Evolutionary conservation across 2,797 vertebrate species (phyloP), one percentile per base, ranked within the genome.

Genomic region (Notolabrus celidotus): DNA sequence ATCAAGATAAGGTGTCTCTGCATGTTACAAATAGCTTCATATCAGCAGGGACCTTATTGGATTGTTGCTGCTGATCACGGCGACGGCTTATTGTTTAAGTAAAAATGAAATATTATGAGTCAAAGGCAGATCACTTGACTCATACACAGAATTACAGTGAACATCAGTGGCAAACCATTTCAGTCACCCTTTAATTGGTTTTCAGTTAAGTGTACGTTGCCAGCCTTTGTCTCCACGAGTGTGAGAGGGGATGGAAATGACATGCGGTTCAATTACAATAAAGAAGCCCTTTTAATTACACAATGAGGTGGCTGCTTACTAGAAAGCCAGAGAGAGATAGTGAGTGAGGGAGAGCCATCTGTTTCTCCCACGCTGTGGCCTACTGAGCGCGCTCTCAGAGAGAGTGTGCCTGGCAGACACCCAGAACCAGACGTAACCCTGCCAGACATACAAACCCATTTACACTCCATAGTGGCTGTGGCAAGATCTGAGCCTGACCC

Each of bases 371-470:
- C 70, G 50, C 83, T 76, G 83, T 85, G 84, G 83, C 88, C 88
- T 79, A 84, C 73, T 84, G 89, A 86, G 85, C 80, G 39, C 12
- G 76, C 79, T 89, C 89, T 73, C 76, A 62, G 61, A 82, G 76
- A 72, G 76, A 77, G 82, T 74, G 81, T 50, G 76, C 57, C 87
- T 93, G 93, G 91, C 88, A 84, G 46, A 66, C 69, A 23, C 80
- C 91, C 92, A 93, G 89, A 76, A 77, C 50, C 33, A 84, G 84
- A 87, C 83, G 58, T 65, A 86, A 75, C 84, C 82, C 80, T 78
- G 91, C 89, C 91, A 93, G 87, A 87, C 91, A 90, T 62, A 91
- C 86, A 89, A 86, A 83, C 84, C 83, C 72, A 75, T 77, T 88
- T 85, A 88, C 74, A 58, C 43, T 79, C 79, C 47, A 68, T 42